Evolutionary conservation across 2,888 invertebrate species (phyloP).

Genomic region (Aelia acuminata): DNA sequence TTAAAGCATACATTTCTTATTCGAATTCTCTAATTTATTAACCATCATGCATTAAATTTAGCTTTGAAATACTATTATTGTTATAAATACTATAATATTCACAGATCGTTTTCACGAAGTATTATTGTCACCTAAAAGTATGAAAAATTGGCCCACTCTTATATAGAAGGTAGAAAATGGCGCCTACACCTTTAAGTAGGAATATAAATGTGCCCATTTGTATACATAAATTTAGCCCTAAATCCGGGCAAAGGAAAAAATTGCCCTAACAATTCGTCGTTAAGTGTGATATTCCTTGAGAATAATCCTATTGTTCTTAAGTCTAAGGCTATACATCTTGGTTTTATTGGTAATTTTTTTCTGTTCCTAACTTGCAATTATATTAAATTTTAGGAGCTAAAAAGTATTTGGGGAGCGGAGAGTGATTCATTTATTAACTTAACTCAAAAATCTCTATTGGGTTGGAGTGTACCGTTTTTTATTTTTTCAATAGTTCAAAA

Average conservation of each 20-base stretch:
- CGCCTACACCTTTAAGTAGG: slow-evolving; percentile 15
- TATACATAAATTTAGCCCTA: slow-evolving; percentile 12
- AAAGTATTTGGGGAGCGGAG: too few relatives aligned
- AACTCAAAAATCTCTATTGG: too few relatives aligned
- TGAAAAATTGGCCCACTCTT: background rate
- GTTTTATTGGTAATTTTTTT: background rate
- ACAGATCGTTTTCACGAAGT: background rate
- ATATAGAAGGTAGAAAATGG: background rate
- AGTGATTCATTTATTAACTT: too few relatives aligned
- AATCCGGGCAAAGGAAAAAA: slow-evolving; percentile 2
- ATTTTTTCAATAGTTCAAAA: too few relatives aligned
- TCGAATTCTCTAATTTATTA: too few relatives aligned
- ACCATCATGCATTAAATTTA: too few relatives aligned
- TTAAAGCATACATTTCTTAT: too few relatives aligned
- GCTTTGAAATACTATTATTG: background rate
- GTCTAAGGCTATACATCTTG: background rate
- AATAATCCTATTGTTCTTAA: background rate
- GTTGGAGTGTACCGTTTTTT: too few relatives aligned
- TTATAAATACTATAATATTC: background rate
- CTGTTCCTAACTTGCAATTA: background rate
- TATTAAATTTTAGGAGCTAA: too few relatives aligned
- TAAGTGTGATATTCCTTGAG: background rate
- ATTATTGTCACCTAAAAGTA: slow-evolving; percentile 25
- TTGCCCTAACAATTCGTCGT: slow-evolving; percentile 11
- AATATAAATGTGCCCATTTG: slow-evolving; percentile 19